Base-by-base conservation (phyloP, 2,113 vertebrate genomes). In the Prunella himalayana region DNA sequence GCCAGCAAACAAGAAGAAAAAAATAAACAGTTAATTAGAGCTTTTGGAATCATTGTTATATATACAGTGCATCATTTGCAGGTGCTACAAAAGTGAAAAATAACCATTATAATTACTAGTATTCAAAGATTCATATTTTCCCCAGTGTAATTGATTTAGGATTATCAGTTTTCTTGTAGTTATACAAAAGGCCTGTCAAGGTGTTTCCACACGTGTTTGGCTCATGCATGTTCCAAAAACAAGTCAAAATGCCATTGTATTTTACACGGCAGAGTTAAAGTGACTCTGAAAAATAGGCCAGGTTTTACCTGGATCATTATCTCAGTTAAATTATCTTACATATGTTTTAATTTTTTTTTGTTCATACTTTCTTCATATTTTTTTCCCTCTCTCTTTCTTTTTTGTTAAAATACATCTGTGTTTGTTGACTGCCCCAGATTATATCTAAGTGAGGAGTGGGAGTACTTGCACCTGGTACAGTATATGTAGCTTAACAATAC, bases 51-150 rank as follows among this genome's bases (percentile, higher is more conserved):
- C 97, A 98, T 98, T 98, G 97, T 98, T 98, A 98, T 96, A 98
- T 97, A 98, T 98, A 98, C 98, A 85, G 96, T 91, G 63, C 96
- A 97, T 98, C 98, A 97, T 98, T 98, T 98, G 98, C 99, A 99
- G 99, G 99, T 99, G 99, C 98, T 99, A 98, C 98, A 98, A 98
- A 98, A 99, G 99, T 99, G 98, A 99, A 99, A 99, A 99, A 99
- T 99, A 99, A 99, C 99, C 98, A 98, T 99, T 99, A 99, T 99
- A 99, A 99, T 99, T 99, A 99, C 99, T 98, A 98, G 99, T 98
- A 99, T 99, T 99, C 99, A 99, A 99, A 99, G 99, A 99, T 98
- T 99, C 98, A 97, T 98, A 98, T 99, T 98, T 98, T 98, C 98
- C 97, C 97, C 92, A 84, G 28, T 98, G 98, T 98, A 98, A 98